Evolutionary conservation across 2,888 invertebrate species (phyloP), one percentile per base, ranked within the genome.

Genomic region (Ethmia dodecea): DNA sequence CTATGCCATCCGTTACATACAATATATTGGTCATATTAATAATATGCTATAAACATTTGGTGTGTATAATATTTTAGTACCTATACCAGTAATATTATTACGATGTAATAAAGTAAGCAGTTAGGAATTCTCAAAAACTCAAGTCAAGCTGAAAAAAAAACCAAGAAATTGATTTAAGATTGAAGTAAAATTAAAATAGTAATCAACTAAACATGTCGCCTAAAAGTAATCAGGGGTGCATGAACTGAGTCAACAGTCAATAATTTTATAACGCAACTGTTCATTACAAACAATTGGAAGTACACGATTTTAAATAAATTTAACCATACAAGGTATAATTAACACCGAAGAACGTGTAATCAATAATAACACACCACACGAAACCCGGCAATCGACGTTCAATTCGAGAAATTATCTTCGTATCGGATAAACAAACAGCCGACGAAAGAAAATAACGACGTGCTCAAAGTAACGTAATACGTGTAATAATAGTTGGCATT

Each of bases 401-500:
- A 63, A 68, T 62, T 55, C 62, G 52, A 73, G 64, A 72, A 73
- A 73, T 70, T 68, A 70, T 62, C 65, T 54, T 57, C 56, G 52
- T 49, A 68, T 71, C 67, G 53, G 61, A 70, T 73, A 79, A 81
- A 81, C 79, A 81, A 81, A 81, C 69, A 77, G 47, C 60, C 49
- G 51, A 54, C 53, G 53, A 60, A 62, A 62, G 59, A 62, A 72
- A 74, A 75, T 77, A 69, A 78, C 64, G 66, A 73, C 54, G 67
- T 73, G 69, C 63, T 70, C 69, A 60, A 63, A 64, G 75, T 68
- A 81, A 79, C 72, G 64, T 78, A 77, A 83, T 77, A 79, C 66
- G 67, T 71, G 70, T 77, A 77, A 79, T 81, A 79, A 79, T 78
- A 66, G 66, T 71, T 63, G 67, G 65, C 67, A 78, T 78, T 72